Conservation (phyloP, 2,113 vertebrate genomes). For the Cavia aperea region DNA sequence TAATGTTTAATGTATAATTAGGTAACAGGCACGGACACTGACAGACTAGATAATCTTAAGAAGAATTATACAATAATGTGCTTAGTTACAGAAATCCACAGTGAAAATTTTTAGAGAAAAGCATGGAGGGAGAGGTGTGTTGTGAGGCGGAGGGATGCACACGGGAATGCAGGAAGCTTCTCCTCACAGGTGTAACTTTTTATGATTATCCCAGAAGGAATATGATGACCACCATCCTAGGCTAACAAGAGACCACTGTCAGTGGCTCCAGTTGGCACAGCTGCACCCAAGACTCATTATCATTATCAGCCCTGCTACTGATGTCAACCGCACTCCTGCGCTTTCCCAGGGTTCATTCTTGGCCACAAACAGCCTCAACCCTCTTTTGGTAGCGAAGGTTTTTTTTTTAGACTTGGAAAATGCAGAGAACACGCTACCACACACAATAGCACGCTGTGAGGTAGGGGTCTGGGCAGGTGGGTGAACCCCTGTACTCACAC, state of each 20-base stretch:
- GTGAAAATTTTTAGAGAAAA: not conserved
- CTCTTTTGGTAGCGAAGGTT: not conserved
- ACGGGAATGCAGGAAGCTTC: not conserved
- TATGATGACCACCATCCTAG: not conserved
- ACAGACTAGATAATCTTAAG: not conserved
- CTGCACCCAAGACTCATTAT: not conserved
- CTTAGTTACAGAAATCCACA: not conserved
- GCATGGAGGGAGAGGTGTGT: not conserved
- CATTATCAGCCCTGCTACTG: not conserved
- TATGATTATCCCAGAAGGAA: not conserved
- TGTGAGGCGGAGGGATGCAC: not conserved
- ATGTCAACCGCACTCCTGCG: not conserved
- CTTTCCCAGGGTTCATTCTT: not conserved
- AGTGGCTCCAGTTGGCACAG: not conserved
- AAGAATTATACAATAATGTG: not conserved
- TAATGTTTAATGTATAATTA: not conserved
- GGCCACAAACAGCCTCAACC: not conserved
- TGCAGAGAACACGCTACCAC: not conserved
- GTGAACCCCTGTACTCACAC: not conserved
- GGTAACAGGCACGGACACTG: not conserved
- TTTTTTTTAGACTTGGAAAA: not conserved
- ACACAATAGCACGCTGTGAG: not conserved
- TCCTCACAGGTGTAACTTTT: not conserved
- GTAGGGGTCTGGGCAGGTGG: not conserved
- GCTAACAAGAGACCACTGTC: not conserved